These are phyloP conservation scores for Diorhabda elongata DNA, from an alignment of 1,140 invertebrate genomes.

Conservation along the genomic window DNA sequence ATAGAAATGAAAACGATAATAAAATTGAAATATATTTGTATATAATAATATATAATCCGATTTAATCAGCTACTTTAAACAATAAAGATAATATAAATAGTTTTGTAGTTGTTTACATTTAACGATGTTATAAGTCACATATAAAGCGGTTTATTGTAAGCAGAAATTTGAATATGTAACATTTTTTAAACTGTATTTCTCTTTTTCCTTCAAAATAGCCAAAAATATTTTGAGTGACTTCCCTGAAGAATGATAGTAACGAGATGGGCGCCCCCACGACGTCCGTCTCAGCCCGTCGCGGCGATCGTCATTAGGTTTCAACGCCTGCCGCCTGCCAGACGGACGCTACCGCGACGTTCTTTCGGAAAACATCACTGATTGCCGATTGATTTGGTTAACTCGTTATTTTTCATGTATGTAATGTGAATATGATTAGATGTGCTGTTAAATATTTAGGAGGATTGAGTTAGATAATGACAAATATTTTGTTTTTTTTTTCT, in stretches of 20 bases:
- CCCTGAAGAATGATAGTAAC: background rate
- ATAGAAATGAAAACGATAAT: too few species aligned
- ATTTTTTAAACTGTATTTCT: too few species aligned
- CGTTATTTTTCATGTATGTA: slow-evolving; percentile 2
- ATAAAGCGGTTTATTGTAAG: too few species aligned
- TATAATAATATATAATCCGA: too few species aligned
- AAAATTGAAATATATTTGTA: too few species aligned
- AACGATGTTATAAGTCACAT: too few species aligned
- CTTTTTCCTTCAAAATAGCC: too few species aligned
- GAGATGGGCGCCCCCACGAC: slow-evolving; percentile 1
- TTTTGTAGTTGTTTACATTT: too few species aligned
- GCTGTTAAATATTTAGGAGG: background rate
- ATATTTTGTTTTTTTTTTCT: too few species aligned
- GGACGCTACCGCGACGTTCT: slow-evolving; percentile 15
- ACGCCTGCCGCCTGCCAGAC: slow-evolving; percentile 17
- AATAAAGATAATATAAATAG: too few species aligned
- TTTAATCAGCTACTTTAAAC: too few species aligned
- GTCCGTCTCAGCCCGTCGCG: slow-evolving; percentile 2
- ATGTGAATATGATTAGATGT: slow-evolving; percentile 2
- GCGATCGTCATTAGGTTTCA: slow-evolving; percentile 5
- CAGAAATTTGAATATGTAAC: too few species aligned
- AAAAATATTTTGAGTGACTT: background rate
- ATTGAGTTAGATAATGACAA: background rate
- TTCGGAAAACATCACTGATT: slow-evolving; percentile 10
- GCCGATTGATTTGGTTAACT: slow-evolving; percentile 7